These are phyloP conservation scores for Rosalia funebris DNA, from an alignment of 2,888 invertebrate genomes.

Conservation along the genomic window DNA sequence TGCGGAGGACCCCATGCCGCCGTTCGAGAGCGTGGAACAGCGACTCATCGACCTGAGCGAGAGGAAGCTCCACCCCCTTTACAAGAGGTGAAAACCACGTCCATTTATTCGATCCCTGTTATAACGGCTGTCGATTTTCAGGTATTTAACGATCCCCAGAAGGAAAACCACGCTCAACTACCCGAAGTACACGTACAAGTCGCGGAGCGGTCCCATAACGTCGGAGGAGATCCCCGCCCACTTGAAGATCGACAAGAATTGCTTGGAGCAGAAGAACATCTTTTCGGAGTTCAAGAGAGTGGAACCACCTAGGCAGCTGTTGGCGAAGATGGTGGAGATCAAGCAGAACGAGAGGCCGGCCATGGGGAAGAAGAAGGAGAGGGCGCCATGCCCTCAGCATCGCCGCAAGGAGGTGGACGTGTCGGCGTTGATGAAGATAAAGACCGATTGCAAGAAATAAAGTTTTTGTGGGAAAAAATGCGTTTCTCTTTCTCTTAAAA, in stretches of 20 bases:
- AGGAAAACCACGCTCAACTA: neutral
- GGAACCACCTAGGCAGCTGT: conserved; percentile 54
- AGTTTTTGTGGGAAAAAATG: neutral
- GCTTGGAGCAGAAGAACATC: conserved; percentile 58
- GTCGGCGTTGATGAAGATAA: neutral
- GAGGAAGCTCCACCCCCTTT: conserved; percentile 57
- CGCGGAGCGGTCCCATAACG: conserved; percentile 50
- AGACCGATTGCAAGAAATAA: neutral
- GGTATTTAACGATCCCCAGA: conserved; percentile 41
- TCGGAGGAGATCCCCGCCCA: conserved; percentile 51
- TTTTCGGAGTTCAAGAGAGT: conserved; percentile 55
- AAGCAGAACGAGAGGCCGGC: conserved; percentile 42
- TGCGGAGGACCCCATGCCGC: conserved; percentile 55
- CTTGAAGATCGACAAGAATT: conserved; percentile 53
- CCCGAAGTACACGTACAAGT: conserved; percentile 43
- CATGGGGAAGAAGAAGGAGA: conserved; percentile 3
- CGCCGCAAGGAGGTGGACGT: neutral
- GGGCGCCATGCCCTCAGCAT: neutral
- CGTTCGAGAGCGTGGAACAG: conserved; percentile 53
- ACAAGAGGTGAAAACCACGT: conserved; percentile 50
- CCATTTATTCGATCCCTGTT: no score
- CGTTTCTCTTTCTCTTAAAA: no score
- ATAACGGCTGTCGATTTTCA: conserved; percentile 17
- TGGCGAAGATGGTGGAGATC: conserved; percentile 53
- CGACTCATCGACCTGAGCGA: conserved; percentile 55